Evolutionary conservation across 1,140 invertebrate species (phyloP), one percentile per base, ranked within the genome.

Genomic region (Sitophilus oryzae): DNA sequence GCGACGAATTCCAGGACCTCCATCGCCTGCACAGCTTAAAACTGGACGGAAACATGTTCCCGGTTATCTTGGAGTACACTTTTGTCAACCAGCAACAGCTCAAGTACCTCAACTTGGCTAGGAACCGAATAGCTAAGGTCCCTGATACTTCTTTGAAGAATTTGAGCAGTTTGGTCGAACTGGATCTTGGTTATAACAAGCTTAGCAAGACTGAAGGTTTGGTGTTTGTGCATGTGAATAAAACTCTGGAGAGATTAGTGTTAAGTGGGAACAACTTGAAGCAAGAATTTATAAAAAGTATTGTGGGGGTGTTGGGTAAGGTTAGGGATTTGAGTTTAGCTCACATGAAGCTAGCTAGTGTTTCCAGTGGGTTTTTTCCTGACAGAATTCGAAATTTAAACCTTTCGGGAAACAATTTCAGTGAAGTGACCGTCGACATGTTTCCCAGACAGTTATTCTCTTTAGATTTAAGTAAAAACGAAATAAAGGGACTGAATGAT

Each of bases 111-210:
- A 73, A 74, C 22, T 71, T 91, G 34, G 78, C 84, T 19, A 77
- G 80, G 58, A 91, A 91, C 68, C 75, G 83, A 43, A 74, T 91
- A 42, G 83, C 82, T 15, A 82, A 85, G 67, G 74, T 89, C 58
- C 81, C 83, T 25, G 77, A 80, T 19, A 77, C 78, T 45, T 82
- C 85, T 30, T 86, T 89, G 62, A 73, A 76, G 43, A 85, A 87
- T 68, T 73, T 85, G 46, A 81, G 81, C 3, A 75, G 77, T 51
- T 73, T 85, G 25, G 71, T 76, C 37, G 79, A 82, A 58, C 67
- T 89, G 52, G 85, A 89, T 66, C 74, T 89, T 21, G 81, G 83
- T 45, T 82, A 84, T 67, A 89, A 89, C 64, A 84, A 85, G 68
- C 74, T 89, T 43, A 78, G 81, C 56, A 75, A 76, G 14, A 74